Base-by-base conservation (phyloP, 2,888 invertebrate species). In the Venusia cambrica region DNA sequence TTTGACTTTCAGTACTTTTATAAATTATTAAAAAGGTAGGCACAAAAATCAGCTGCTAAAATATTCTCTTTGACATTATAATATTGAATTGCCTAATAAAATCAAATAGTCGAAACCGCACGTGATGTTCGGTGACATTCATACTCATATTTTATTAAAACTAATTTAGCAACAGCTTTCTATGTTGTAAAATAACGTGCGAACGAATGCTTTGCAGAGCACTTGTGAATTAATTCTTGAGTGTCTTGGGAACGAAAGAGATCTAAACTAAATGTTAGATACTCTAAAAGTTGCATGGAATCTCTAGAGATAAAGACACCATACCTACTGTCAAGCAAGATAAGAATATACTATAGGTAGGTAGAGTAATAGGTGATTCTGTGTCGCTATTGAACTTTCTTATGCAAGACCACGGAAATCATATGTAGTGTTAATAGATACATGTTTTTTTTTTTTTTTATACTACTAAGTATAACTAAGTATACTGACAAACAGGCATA, bases 151-250 rank as follows among this genome's bases (percentile, higher is more conserved):
- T 14, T 31, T 37, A 39, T 42, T 34, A 8, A 39, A 27, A 22
- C 4, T 29, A 25, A 34, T 39, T 39, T 34, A 20, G 21, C 36
- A 41, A 40, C 38, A 19, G 11, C 22, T 38, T 30, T 22, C 5
- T 35, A 8, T 13, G 22, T 22, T 21, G 38, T 26, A 19, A 31
- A 30, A 24, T 27, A 9, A 32, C 26, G 20, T 29, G 22, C 26
- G 6, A 22, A 17, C 12, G n/a, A 24, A 18, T 25, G 26, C 30
- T 29, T 30, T 19, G 35, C 18, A 22, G n/a, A n/a, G 16, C 39
- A 29, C 41, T 29, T 33, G 36, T 27, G 24, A 21, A 27, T 32
- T 32, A 12, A 28, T 19, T 28, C 13, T 17, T 8, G 8, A 35
- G 40, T 35, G 27, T 8, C 40, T 18, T 31, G 30, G 35, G 35